phyloP scores from a whole-genome alignment of 2,113 vertebrate species.

The Dolichallabes microphthalmus region DNA sequence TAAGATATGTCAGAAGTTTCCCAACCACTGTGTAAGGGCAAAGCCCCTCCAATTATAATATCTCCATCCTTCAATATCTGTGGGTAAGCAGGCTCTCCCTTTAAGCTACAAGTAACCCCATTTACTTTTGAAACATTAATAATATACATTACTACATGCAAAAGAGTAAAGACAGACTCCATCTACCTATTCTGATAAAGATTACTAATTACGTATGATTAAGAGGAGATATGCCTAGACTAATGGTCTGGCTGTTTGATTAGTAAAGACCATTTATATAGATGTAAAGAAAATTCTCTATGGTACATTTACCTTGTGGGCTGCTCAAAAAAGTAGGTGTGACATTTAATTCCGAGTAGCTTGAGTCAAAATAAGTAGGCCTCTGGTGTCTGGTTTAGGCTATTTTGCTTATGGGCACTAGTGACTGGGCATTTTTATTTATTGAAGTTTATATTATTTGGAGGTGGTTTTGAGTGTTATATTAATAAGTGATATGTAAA shows the following conservation, averaged over 20 bases:
- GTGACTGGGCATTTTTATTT: neutral
- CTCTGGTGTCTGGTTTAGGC: neutral
- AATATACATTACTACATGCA: slow-evolving; percentile 24
- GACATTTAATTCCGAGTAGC: neutral
- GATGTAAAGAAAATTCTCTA: slow-evolving; percentile 9
- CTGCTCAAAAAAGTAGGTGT: slow-evolving; percentile 8
- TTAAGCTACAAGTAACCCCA: slow-evolving; percentile 20
- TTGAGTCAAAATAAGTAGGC: neutral
- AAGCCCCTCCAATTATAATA: slow-evolving; percentile 38
- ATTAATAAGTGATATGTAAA: too few relatives aligned
- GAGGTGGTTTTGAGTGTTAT: neutral
- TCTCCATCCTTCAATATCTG: slow-evolving; percentile 35
- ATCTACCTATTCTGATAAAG: neutral
- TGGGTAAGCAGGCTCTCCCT: slow-evolving; percentile 30
- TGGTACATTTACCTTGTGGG: slow-evolving; percentile 1
- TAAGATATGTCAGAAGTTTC: slow-evolving; percentile 17
- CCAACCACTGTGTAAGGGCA: slow-evolving; percentile 36
- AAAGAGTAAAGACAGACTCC: slow-evolving; percentile 21
- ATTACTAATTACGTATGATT: neutral
- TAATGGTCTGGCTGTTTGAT: neutral
- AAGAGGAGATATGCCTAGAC: neutral
- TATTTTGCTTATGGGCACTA: neutral
- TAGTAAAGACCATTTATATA: slow-evolving; percentile 1
- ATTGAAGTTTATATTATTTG: too few relatives aligned
- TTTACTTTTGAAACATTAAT: slow-evolving; percentile 26